Base-by-base conservation (phyloP, 1,140 invertebrate genomes). In the Chironomus striatipennis region DNA sequence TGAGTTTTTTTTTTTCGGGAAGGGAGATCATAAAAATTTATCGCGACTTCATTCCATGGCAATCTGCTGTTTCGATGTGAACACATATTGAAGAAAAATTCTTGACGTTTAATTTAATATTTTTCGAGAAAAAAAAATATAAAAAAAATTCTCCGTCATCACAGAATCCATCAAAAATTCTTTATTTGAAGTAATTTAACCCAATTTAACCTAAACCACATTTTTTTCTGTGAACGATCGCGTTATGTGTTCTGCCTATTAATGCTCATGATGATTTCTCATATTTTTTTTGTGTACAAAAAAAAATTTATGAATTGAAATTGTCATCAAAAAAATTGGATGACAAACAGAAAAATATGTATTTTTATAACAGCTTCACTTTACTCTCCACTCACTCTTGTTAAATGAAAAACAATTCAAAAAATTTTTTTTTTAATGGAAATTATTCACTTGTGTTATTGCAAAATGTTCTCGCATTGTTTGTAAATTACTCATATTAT, bases 101-200 rank as follows among this genome's bases (percentile, higher is more conserved):
- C 24, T 34, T 34, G 24, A 34, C 24, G 24, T 34, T 34, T 34
- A 34, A 34, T 34, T n/a, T n/a, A n/a, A n/a, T n/a, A n/a, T n/a
- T n/a, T 34, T 34, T 34, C 24, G 24, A 34, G 24, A 34, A 5
- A 34, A 34, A 34, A 34, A 34, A 34, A 34, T 34, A 34, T 34
- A 34, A 34, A 34, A 34, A 34, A 34, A 34, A 34, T 15, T 57
- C 47, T 57, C n/a, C 47, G 5, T 57, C 65, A 70, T 9, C 17
- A 70, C 65, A 70, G 15, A 70, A 34, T 18, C 65, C 65, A 70
- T 70, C 17, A 70, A 70, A 70, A 70, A 70, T 70, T 70, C 18
- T 70, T 70, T 20, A 70, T 70, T 70, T 70, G 6, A 70, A 70
- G 65, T 70, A 70, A 70, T 70, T 70, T 70, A 70, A 70, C 65